Evolutionary conservation across 2,113 vertebrate species (phyloP).

Genomic region (Rissa tridactyla): DNA sequence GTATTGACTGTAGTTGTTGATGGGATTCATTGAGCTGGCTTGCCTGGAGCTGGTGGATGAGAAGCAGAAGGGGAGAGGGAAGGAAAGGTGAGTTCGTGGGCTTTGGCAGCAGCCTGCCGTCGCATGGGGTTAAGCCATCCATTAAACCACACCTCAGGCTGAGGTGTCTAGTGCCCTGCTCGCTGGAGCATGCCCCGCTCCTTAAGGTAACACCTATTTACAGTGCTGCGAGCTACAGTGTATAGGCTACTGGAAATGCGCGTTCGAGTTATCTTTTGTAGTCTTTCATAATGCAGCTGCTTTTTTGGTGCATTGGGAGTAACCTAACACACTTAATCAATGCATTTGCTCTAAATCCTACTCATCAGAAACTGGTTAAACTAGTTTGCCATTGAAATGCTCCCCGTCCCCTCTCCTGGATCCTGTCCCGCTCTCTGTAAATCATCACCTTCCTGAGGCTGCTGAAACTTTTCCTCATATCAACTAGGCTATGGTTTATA

Average conservation of each 20-base stretch:
- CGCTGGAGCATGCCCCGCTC: rapidly evolving
- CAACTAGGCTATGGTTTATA: background rate
- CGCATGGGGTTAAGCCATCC: background rate
- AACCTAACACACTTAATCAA: background rate
- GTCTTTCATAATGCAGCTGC: background rate
- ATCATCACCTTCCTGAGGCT: slow-evolving; percentile 55
- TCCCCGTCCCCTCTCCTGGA: slow-evolving; percentile 12
- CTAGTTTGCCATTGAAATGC: slow-evolving; percentile 45
- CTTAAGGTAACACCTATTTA: rapidly evolving
- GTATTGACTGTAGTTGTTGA: background rate
- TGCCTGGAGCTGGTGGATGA: background rate
- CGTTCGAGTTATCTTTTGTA: background rate
- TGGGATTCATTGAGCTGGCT: background rate
- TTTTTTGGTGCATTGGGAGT: background rate
- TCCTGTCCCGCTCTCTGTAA: slow-evolving; percentile 51
- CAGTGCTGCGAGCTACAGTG: background rate
- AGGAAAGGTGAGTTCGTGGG: background rate
- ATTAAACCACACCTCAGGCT: background rate
- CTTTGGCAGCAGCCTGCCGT: background rate
- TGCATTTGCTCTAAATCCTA: background rate
- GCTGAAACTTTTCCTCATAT: slow-evolving; percentile 15
- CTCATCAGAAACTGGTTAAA: slow-evolving; percentile 58
- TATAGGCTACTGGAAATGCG: background rate
- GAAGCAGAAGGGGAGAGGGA: background rate
- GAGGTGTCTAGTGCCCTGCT: background rate